Percentiles rank a stretch among this genome's conserved stretches.
These are phyloP conservation scores for Pogonomyrmex barbatus DNA, from an alignment of 1,140 invertebrate species.

Conservation along the genomic window DNA sequence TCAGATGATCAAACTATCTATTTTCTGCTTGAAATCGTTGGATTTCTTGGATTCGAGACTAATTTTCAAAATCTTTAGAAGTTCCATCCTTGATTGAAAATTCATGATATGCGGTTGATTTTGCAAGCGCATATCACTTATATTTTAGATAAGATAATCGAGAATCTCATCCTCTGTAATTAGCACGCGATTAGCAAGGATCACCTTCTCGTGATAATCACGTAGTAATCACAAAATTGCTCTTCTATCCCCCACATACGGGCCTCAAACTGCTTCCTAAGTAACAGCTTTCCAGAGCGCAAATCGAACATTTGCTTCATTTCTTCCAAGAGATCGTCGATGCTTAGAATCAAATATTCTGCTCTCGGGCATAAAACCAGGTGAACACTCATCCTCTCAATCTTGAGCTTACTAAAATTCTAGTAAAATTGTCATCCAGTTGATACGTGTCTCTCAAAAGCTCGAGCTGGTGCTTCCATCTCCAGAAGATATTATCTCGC, in stretches of 20 bases:
- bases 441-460: too few species aligned
- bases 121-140: neutral
- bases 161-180: neutral
- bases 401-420: too few species aligned
- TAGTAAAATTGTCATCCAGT: too few species aligned
- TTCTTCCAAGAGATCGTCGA: neutral
- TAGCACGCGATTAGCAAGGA: conserved; percentile 1
- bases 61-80: neutral
- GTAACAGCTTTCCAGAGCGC: neutral
- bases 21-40: too few species aligned
- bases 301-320: neutral
- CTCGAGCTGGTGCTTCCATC: too few species aligned
- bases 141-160: neutral
- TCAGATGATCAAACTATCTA: neutral
- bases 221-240: conserved; percentile 7
- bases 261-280: neutral
- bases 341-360: neutral
- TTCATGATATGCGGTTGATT: neutral
- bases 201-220: neutral
- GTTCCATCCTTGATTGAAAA: neutral
- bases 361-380: too few species aligned
- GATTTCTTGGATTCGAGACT: too few species aligned
- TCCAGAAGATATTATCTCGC: neutral
- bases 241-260: neutral
- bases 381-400: too few species aligned